Evolutionary conservation across 2,888 invertebrate genomes (phyloP).

Genomic region (Drosophila trichaetosa): DNA sequence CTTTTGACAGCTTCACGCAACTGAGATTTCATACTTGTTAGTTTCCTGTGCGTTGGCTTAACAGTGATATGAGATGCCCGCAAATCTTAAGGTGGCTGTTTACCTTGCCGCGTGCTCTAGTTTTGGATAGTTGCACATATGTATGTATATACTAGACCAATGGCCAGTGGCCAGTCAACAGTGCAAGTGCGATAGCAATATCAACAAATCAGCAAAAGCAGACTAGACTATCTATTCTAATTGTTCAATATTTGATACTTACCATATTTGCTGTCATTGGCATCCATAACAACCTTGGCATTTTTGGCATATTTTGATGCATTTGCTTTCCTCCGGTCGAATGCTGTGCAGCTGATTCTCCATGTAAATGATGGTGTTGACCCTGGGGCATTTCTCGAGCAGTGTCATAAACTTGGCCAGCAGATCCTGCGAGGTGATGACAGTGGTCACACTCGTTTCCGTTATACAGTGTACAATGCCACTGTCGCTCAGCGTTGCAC

Average conservation of each 20-base stretch:
- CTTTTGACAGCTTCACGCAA: not conserved
- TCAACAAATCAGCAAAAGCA: too few species aligned
- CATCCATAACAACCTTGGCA: constrained; percentile 88
- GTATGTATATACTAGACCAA: not conserved
- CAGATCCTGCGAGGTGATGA: constrained; percentile 96
- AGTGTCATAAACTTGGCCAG: constrained; percentile 95
- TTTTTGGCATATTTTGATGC: constrained; percentile 88
- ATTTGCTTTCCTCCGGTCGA: constrained; percentile 89
- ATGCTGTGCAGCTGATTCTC: constrained; percentile 93
- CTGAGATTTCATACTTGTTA: not conserved
- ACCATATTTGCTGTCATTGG: constrained; percentile 86
- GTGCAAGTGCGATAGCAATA: not conserved
- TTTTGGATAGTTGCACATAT: not conserved
- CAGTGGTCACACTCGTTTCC: constrained; percentile 96
- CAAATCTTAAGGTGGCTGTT: not conserved
- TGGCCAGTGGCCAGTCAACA: not conserved
- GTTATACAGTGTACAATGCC: constrained; percentile 98
- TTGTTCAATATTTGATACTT: constrained; percentile 45
- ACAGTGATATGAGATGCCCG: not conserved
- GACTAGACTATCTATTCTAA: too few species aligned
- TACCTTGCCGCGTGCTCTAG: not conserved
- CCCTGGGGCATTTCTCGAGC: constrained; percentile 89
- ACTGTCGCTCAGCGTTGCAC: constrained; percentile 98
- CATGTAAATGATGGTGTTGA: constrained; percentile 93
- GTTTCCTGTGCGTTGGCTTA: not conserved